A percentile compares a stretch with the other conserved stretches of the same genome.
phyloP scores from a whole-genome alignment of 37 sponge, comb jelly and placozoan genomes.

The Mnemiopsis leidyi region DNA sequence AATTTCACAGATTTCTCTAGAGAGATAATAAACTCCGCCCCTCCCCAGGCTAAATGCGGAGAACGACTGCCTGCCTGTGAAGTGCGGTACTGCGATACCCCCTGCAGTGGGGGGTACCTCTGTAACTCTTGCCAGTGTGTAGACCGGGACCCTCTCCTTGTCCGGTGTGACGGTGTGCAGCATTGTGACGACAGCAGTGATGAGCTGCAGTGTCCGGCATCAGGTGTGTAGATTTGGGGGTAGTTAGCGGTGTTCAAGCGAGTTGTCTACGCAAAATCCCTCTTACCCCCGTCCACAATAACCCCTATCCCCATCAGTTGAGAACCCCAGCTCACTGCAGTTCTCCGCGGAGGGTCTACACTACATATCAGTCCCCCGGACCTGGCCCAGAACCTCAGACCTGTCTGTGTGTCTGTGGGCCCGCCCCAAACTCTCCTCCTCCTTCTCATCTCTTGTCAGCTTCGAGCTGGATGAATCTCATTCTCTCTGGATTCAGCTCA shows the following conservation, averaged over 20 bases:
- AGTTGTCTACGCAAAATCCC: too few relatives aligned
- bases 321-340: neutral
- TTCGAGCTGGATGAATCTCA: constrained; percentile 12
- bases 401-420: constrained; percentile 42
- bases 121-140: constrained; percentile 54
- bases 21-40: too few relatives aligned
- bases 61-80: neutral
- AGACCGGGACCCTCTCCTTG: neutral
- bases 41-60: neutral
- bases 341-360: neutral
- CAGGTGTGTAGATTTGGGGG: too few relatives aligned
- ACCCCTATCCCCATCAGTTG: neutral
- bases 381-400: neutral
- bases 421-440: constrained; percentile 5
- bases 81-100: neutral
- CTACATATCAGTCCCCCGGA: neutral
- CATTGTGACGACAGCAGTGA: constrained; percentile 30
- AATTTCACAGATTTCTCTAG: too few relatives aligned
- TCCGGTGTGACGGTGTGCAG: constrained; percentile 10
- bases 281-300: too few relatives aligned
- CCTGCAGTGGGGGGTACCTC: neutral
- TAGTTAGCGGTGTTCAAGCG: too few relatives aligned
- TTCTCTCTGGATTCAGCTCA: constrained; percentile 10
- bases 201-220: neutral
- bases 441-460: constrained; percentile 31